Evolutionary conservation across 2,797 vertebrate species (phyloP).

Genomic region (Pseudochirops corinnae): DNA sequence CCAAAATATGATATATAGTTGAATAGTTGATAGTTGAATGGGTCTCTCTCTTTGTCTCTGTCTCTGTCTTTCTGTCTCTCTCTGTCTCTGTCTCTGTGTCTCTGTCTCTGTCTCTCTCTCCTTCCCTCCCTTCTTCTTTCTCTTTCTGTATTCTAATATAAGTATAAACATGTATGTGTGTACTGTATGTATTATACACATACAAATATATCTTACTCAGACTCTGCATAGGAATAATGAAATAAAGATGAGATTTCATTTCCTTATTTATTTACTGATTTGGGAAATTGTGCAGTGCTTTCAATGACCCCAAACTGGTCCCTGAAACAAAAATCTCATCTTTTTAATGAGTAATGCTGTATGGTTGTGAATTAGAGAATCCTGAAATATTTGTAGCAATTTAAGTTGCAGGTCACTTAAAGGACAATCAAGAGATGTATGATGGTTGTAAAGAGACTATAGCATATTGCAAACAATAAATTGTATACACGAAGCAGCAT

Average conservation of each 20-base stretch:
- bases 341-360: background rate
- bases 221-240: background rate
- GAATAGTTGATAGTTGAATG: background rate
- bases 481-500: background rate
- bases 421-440: background rate
- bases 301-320: background rate
- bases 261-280: background rate
- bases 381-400: background rate
- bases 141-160: background rate
- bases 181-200: background rate
- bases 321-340: background rate
- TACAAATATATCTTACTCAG: background rate
- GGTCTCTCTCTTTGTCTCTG: background rate
- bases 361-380: background rate
- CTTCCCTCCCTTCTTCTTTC: background rate
- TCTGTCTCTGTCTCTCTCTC: background rate
- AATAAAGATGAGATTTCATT: background rate
- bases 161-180: background rate
- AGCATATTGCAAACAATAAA: slow-evolving; percentile 1
- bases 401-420: slow-evolving; percentile 1
- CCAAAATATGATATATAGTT: background rate
- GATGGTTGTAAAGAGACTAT: background rate
- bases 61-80: too few species aligned
- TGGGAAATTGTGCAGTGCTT: background rate
- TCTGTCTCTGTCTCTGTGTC: background rate